Evolutionary conservation across 2,113 vertebrate species (phyloP).

Genomic region (Erpornis zantholeuca): DNA sequence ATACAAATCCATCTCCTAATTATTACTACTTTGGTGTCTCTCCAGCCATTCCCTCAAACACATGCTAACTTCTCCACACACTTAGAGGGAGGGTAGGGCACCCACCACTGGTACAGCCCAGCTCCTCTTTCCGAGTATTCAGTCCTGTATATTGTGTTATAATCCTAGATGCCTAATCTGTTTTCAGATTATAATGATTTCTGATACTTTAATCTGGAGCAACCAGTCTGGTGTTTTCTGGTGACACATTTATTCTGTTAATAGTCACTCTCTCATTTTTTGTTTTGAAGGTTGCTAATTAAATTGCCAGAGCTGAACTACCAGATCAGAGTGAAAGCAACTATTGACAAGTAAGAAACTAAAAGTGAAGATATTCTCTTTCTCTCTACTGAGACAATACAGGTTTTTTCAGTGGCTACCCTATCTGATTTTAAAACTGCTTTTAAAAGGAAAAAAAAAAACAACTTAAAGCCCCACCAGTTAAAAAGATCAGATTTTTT

Average conservation of each 20-base stretch:
- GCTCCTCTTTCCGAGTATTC: background rate
- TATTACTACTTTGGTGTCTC: background rate
- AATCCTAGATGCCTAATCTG: background rate
- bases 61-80: background rate
- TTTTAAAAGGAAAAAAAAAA: background rate
- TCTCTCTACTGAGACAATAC: background rate
- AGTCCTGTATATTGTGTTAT: background rate
- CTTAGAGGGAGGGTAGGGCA: background rate
- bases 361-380: background rate
- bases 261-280: background rate
- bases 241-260: background rate
- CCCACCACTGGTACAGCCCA: background rate
- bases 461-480: background rate
- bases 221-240: background rate
- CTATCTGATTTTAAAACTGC: background rate
- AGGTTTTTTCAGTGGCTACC: background rate
- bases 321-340: conserved; percentile 95
- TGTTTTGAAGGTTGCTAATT: conserved; percentile 85
- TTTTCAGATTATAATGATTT: background rate
- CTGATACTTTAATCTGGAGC: background rate
- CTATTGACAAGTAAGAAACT: conserved; percentile 92
- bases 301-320: conserved; percentile 95
- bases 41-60: background rate
- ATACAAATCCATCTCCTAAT: background rate
- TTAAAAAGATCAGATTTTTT: background rate